Conservation (phyloP, 2,888 invertebrate genomes). For the Dorcus parallelipipedus region DNA sequence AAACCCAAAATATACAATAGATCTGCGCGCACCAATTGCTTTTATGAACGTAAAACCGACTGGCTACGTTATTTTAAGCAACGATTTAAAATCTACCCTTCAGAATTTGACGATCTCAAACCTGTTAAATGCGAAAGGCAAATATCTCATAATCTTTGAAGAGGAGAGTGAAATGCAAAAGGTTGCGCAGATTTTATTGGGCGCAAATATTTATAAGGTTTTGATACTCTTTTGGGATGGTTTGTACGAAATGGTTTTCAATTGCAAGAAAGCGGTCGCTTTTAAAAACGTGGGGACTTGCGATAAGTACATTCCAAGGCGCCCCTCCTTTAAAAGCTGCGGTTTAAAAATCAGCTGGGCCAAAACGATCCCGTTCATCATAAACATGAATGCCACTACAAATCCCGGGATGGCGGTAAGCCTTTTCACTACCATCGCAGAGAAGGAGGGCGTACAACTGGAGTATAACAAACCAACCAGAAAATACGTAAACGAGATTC, state of each 20-base stretch:
- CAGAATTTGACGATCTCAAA: neutral
- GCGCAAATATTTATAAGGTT: conserved; percentile 3
- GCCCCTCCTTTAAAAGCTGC: conserved; percentile 2
- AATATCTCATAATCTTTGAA: conserved; percentile 1
- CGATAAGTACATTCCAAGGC: neutral
- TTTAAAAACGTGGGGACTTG: neutral
- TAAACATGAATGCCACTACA: conserved; percentile 2
- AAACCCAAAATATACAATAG: too few species aligned
- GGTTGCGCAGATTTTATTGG: conserved; percentile 4
- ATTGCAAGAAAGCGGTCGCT: too few species aligned
- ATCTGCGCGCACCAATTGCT: too few species aligned
- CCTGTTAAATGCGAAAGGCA: neutral
- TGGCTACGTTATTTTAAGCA: too few species aligned
- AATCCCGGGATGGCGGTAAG: conserved; percentile 5
- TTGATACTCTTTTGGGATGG: neutral
- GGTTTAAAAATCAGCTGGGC: conserved; percentile 1
- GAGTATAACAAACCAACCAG: conserved; percentile 6
- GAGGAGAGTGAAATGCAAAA: neutral
- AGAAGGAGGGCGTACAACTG: conserved; percentile 8
- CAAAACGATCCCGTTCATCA: conserved; percentile 3
- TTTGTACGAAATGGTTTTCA: neutral
- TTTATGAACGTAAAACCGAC: too few species aligned
- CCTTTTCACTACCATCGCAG: conserved; percentile 4
- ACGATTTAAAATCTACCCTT: too few species aligned
- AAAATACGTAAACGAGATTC: conserved; percentile 5